Base-by-base conservation (phyloP, 2,797 vertebrate species). In the Euphonia xanthogaster region DNA sequence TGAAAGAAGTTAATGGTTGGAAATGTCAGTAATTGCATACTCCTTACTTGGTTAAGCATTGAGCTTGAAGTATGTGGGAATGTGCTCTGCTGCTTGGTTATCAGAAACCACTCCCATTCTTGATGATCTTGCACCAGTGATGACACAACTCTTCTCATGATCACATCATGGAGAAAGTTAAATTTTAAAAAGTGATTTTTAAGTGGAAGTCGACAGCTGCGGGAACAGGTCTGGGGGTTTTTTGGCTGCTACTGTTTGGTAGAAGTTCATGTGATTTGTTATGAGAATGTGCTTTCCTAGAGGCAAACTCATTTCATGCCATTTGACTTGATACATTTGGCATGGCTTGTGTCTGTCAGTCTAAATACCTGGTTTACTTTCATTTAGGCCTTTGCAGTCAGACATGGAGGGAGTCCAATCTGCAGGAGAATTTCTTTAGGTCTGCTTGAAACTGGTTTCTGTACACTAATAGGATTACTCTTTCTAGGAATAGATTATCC, bases 401-500 rank as follows among this genome's bases (percentile, higher is more conserved):
- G 25, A 24, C 0, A 1, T 28, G 48, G 58, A 68, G 21, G 51
- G 53, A 68, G 31, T 73, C 44, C 24, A 55, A 0, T 67, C 37
- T 89, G 22, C 60, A 42, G 31, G 10, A 45, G 24, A 82, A 57
- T 88, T 78, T 85, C 71, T 91, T 79, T 63, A 82, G 67, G 61
- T 54, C 86, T 71, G 33, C 77, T 95, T 89, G 63, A 80, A 76
- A 61, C 37, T 31, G 25, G 10, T 80, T 86, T 89, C 68, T 79
- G 30, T 71, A 24, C 2, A 5, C 55, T 71, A 87, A 86, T 50
- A 60, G 25, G 71, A 82, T 92, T 79, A 71, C 35, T 87, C 84
- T 92, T 87, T 95, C 81, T 79, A 85, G 86, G 68, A 91, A 33
- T 47, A 70, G 57, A 67, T 91, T 88, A 74, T 76, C 53, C 37